phyloP scores from a whole-genome alignment of 2,888 invertebrate genomes.

The Orgyia antiqua region DNA sequence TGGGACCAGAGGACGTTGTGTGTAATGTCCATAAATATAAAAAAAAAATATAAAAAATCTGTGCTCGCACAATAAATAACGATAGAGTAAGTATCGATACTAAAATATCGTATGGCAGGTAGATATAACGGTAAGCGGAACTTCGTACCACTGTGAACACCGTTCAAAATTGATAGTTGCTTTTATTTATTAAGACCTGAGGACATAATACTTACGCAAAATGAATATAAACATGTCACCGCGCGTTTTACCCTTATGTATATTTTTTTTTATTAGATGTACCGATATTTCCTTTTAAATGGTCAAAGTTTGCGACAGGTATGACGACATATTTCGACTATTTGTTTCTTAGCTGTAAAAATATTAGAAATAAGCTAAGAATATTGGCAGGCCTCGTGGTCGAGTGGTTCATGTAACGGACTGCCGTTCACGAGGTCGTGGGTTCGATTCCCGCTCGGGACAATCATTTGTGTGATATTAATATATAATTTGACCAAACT shows the following conservation, averaged over 20 bases:
- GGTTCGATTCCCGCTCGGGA: no score
- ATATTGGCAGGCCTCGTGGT: no score
- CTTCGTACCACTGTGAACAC: conserved; percentile 30
- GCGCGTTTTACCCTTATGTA: conserved; percentile 39
- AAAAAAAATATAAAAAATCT: conserved; percentile 32
- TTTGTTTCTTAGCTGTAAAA: no score
- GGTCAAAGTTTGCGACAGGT: conserved; percentile 66
- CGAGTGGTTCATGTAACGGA: no score
- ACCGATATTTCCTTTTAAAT: conserved; percentile 66
- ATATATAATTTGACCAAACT: no score
- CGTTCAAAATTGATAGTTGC: conserved; percentile 37
- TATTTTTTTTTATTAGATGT: conserved; percentile 64
- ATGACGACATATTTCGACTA: no score
- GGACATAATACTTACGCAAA: conserved; percentile 49
- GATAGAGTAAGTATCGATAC: no score
- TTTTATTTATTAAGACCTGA: conserved; percentile 24
- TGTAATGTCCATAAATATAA: no score
- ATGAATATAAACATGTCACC: conserved; percentile 56
- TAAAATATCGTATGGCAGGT: conserved; percentile 52
- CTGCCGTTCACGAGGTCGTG: no score
- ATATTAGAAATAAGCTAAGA: no score
- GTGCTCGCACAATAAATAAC: conserved; percentile 53
- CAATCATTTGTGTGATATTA: no score
- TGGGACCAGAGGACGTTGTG: no score
- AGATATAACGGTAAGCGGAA: conserved; percentile 50